Conservation (phyloP, 2,888 invertebrate genomes). For the Nemurella pictetii region DNA sequence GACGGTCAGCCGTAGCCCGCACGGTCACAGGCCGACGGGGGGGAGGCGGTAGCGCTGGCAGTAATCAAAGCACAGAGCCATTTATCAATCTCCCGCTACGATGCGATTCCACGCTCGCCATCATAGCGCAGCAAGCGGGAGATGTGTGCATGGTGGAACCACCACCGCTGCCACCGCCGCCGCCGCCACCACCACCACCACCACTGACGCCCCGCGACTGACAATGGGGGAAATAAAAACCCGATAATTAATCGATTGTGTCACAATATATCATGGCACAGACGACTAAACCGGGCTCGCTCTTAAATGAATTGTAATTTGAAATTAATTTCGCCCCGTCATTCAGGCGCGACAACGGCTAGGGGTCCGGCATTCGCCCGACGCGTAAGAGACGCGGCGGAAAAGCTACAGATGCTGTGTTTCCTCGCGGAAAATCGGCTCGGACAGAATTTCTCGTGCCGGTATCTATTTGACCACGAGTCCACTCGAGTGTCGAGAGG, state of each 20-base stretch:
- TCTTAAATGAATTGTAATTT: constrained; percentile 29
- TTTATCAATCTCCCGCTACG: constrained; percentile 18
- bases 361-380: neutral
- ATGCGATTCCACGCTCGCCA: neutral
- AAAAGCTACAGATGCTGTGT: neutral
- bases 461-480: neutral
- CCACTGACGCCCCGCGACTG: neutral
- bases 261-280: constrained; percentile 30
- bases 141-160: neutral
- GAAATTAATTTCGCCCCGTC: constrained; percentile 27
- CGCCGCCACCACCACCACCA: neutral
- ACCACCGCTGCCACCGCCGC: neutral
- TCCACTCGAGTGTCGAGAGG: neutral
- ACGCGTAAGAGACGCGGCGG: neutral
- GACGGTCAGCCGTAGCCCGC: neutral
- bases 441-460: neutral
- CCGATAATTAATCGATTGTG: constrained; percentile 38
- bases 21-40: neutral
- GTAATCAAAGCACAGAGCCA: constrained; percentile 21
- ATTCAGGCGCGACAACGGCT: neutral
- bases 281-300: constrained; percentile 28
- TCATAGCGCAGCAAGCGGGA: neutral
- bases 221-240: constrained; percentile 34
- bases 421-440: neutral
- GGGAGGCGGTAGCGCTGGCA: neutral